Evolutionary conservation across 2,888 invertebrate species (phyloP).

Genomic region (Thereva unica): DNA sequence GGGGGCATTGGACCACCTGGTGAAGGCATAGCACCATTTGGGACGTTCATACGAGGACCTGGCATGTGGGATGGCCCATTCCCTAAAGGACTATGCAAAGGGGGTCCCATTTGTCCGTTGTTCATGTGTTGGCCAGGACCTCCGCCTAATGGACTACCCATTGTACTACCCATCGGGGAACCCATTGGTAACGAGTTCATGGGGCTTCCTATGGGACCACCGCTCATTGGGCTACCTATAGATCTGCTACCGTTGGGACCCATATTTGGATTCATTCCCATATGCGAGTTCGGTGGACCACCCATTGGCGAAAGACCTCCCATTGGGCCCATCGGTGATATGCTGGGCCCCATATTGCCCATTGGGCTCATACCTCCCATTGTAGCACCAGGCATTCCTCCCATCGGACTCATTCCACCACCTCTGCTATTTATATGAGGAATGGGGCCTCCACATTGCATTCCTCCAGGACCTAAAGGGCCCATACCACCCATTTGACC

Average conservation of each 20-base stretch:
- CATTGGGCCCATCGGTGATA: conserved; percentile 72
- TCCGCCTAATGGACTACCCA: conserved; percentile 69
- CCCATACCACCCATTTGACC: conserved; percentile 65
- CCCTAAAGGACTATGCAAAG: conserved; percentile 73
- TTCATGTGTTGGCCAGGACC: conserved; percentile 63
- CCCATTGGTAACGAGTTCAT: conserved; percentile 75
- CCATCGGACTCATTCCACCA: conserved; percentile 57
- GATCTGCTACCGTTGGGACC: conserved; percentile 62
- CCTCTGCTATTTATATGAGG: conserved; percentile 52
- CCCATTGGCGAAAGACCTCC: conserved; percentile 73
- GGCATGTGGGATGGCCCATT: conserved; percentile 64
- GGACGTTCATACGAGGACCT: conserved; percentile 58
- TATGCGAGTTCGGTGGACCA: conserved; percentile 64
- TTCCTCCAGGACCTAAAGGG: conserved; percentile 57
- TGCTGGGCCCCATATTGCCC: conserved; percentile 60
- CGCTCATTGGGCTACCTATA: conserved; percentile 74
- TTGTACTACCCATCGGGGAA: conserved; percentile 72
- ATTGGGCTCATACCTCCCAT: conserved; percentile 61
- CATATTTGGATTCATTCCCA: conserved; percentile 68
- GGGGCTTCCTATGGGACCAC: conserved; percentile 63
- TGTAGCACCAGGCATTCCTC: conserved; percentile 63
- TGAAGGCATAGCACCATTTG: conserved; percentile 64
- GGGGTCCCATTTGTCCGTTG: conserved; percentile 75
- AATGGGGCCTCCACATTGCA: conserved; percentile 41
- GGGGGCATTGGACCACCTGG: conserved; percentile 59